Conservation (phyloP, 2,888 invertebrate genomes). For the Nomada goodeniana region DNA sequence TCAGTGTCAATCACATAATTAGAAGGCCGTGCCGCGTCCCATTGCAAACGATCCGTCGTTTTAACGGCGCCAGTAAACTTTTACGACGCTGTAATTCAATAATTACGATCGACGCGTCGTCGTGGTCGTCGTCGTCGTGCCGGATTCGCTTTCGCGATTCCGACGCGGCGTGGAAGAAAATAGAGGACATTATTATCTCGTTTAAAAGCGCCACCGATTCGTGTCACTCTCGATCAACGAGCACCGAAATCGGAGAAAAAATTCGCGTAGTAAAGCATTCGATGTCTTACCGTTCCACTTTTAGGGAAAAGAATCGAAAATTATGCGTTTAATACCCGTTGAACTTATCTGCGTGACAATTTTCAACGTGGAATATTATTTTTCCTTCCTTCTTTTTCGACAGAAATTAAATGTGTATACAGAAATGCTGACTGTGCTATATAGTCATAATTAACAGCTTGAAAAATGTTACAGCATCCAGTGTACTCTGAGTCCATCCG, state of each 20-base stretch:
- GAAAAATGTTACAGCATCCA: too few species aligned
- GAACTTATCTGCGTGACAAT: too few species aligned
- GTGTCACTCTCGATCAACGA: background rate
- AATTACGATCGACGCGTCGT: background rate
- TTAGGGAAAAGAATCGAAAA: background rate
- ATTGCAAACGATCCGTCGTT: constrained; percentile 3
- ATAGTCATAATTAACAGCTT: too few species aligned
- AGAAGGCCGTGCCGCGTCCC: background rate
- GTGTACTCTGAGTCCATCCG: too few species aligned
- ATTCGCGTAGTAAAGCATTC: background rate
- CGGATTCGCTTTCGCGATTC: background rate
- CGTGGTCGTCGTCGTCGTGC: background rate
- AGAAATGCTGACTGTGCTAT: too few species aligned
- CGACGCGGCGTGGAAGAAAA: background rate
- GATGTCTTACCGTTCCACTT: background rate
- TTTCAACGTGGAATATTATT: background rate
- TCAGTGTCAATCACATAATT: constrained; percentile 48
- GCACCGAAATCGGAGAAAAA: background rate
- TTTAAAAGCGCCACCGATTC: constrained; percentile 12
- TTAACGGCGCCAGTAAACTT: constrained; percentile 23
- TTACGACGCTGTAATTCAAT: constrained; percentile 19
- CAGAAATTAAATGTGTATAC: too few species aligned
- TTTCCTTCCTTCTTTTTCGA: too few species aligned
- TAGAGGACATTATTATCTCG: constrained; percentile 40
- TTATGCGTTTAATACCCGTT: too few species aligned